phyloP scores from a whole-genome alignment of 2,888 invertebrate genomes.

The Netelia inedita region DNA sequence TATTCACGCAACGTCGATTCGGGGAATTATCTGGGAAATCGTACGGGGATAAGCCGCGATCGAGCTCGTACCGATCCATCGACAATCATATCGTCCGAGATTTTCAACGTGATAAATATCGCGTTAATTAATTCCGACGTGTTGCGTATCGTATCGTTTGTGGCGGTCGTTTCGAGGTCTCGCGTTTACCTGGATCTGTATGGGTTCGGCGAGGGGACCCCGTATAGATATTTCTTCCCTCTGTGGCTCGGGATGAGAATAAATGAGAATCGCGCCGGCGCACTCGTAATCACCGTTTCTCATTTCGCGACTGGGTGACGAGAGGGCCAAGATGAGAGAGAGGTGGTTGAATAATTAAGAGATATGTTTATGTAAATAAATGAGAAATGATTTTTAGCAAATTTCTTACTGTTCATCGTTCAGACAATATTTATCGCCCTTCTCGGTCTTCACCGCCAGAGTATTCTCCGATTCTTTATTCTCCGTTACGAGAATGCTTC shows the following conservation, averaged over 20 bases:
- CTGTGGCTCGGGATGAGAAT: constrained; percentile 90
- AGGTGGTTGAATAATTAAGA: too few relatives aligned
- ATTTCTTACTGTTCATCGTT: constrained; percentile 90
- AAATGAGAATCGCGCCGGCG: constrained; percentile 92
- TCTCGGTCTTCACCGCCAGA: constrained; percentile 91
- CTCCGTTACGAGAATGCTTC: constrained; percentile 92
- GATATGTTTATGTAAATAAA: not conserved
- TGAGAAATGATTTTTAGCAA: not conserved
- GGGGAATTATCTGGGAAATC: constrained; percentile 32
- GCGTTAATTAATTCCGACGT: constrained; percentile 4
- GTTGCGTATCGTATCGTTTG: not conserved
- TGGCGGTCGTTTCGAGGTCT: not conserved
- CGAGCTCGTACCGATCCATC: not conserved
- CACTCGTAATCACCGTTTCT: constrained; percentile 93
- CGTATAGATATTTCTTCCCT: constrained; percentile 93
- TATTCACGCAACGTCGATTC: constrained; percentile 48
- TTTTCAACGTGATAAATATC: constrained; percentile 40
- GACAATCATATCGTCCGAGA: constrained; percentile 16
- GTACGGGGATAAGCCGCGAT: constrained; percentile 5
- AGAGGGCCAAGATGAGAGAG: not conserved
- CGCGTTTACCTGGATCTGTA: constrained; percentile 91
- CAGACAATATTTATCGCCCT: constrained; percentile 90
- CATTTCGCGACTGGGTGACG: constrained; percentile 81
- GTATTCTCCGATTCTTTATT: constrained; percentile 87
- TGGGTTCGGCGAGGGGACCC: constrained; percentile 93